Evolutionary conservation across 2,888 invertebrate species (phyloP), one percentile per base, ranked within the genome.

Genomic region (Ischnura elegans): DNA sequence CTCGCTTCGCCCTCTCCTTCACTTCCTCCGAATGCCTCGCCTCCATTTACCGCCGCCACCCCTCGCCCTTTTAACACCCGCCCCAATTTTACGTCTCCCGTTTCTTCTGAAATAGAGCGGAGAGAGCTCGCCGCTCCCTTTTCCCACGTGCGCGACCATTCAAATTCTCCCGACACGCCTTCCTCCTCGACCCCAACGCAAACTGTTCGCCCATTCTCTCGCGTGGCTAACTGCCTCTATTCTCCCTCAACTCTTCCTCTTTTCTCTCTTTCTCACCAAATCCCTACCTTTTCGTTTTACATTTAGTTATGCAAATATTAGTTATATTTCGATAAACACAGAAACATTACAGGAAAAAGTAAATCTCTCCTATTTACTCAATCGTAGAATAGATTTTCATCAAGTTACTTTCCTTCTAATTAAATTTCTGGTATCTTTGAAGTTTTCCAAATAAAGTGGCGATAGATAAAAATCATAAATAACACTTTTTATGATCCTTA

Each of bases 171-270:
- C 29, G 51, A 8, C 51, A 87, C 87, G 2, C 42, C 36, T n/a
- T n/a, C n/a, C n/a, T n/a, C n/a, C 21, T 29, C 36, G 16, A 10
- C 29, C 29, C 47, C 25, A 51, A 87, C 36, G 51, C 51, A 87
- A 87, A 87, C 87, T 87, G n/a, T 76, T 36, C 36, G 76, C 76
- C 36, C 76, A 10, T 36, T 29, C 76, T 61, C 16, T 76, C 76
- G 21, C 76, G n/a, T 76, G 8, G 8, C 36, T 76, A 29, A 36
- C 76, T 76, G 29, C 76, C 0, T 76, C 36, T 76, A 29, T 25
- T n/a, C 76, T 61, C 76, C 10, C 13, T 13, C 76, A 10, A 1
- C 25, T 76, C 36, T 76, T 76, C 6, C 13, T 36, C 36, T 13
- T 36, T 25, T 76, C 36, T 16, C 76, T 36, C 36, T 6, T 25